Evolutionary conservation across 1,140 invertebrate genomes (phyloP).

Genomic region (Melanaphis sacchari): DNA sequence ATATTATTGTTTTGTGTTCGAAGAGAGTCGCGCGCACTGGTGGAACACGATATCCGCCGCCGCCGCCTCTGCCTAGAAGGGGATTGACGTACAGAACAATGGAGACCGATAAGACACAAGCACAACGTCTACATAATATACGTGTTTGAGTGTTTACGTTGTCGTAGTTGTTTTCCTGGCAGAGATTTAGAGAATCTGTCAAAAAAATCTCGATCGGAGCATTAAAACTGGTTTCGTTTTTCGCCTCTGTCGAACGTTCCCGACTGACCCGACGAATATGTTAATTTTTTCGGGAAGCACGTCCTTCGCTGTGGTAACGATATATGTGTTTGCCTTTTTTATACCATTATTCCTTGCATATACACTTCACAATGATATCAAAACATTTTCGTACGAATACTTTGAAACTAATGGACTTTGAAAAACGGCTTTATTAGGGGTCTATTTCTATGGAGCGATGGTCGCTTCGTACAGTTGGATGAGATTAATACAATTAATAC

Average conservation of each 20-base stretch:
- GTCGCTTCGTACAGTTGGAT: neutral
- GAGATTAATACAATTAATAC: neutral
- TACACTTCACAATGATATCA: neutral
- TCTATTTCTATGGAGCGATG: neutral
- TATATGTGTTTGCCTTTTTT: neutral
- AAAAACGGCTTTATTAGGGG: neutral
- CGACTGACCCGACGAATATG: conserved; percentile 10
- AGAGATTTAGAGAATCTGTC: conserved; percentile 23
- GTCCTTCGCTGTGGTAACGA: neutral
- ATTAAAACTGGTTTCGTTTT: conserved; percentile 38
- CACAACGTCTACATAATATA: neutral
- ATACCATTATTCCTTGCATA: neutral
- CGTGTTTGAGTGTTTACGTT: neutral
- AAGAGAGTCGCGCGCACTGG: neutral
- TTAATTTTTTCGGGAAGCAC: conserved; percentile 10
- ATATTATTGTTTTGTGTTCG: conserved; percentile 18
- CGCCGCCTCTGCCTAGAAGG: neutral
- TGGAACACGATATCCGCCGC: conserved; percentile 1
- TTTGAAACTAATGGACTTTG: conserved; percentile 13
- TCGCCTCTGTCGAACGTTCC: neutral
- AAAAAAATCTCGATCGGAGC: neutral
- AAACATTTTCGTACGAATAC: neutral
- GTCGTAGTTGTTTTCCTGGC: neutral
- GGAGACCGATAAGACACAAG: neutral
- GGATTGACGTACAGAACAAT: conserved; percentile 44